Conservation (phyloP, 2,113 vertebrate genomes). For the Apteryx mantelli region DNA sequence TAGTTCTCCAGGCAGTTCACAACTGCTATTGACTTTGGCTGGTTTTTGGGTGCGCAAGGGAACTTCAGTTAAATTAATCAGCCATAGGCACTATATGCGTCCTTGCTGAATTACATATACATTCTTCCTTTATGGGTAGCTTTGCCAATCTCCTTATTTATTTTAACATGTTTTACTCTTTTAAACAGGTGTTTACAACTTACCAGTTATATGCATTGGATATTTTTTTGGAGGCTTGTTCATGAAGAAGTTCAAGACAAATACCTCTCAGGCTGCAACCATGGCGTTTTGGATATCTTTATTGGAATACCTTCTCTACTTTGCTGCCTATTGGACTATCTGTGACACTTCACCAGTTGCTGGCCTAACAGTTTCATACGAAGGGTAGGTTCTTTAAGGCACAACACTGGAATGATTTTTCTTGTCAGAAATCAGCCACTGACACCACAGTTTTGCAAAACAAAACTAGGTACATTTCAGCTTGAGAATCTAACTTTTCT, state of each 20-base stretch:
- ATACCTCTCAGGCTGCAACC: conserved; percentile 83
- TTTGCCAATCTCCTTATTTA: background rate
- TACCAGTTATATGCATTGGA: conserved; percentile 88
- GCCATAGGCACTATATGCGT: background rate
- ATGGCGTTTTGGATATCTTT: conserved; percentile 81
- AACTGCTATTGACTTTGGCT: background rate
- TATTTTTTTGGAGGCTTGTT: conserved; percentile 90
- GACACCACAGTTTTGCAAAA: background rate
- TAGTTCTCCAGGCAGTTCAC: background rate
- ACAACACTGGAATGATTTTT: background rate
- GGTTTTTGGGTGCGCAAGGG: background rate
- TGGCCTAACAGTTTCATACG: conserved; percentile 89
- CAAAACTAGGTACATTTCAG: background rate
- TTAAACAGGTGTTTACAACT: conserved; percentile 86
- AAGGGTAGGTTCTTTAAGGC: conserved; percentile 80
- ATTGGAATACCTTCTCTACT: conserved; percentile 81
- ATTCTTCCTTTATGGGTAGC: background rate
- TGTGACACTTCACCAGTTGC: conserved; percentile 88
- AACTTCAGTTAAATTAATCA: background rate
- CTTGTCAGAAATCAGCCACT: background rate
- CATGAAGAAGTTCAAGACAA: conserved; percentile 93
- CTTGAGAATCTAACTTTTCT: background rate
- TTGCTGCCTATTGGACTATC: conserved; percentile 80
- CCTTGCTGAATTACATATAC: background rate
- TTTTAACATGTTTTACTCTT: conserved; percentile 56